Percentiles rank a stretch among this genome's conserved stretches.
Conservation (phyloP, 2,888 invertebrate genomes). For the Dicyrtoma fusca region DNA sequence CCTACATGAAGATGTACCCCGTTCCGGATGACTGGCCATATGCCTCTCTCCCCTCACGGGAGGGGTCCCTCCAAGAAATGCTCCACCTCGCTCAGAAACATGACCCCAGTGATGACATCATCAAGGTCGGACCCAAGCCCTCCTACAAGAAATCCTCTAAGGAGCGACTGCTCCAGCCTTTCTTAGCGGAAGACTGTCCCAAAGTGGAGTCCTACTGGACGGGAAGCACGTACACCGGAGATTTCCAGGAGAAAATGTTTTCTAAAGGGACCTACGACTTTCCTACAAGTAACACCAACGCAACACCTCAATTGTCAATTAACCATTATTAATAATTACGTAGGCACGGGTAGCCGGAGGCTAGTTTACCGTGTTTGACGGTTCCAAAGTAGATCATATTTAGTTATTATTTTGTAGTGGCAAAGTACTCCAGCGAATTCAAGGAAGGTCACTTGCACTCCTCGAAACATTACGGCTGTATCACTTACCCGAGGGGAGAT, state of each 20-base stretch:
- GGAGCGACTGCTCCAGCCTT: conserved; percentile 45
- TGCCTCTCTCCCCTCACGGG: conserved; percentile 27
- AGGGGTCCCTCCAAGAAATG: conserved; percentile 34
- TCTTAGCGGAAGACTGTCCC: conserved; percentile 48
- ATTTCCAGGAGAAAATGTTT: conserved; percentile 45
- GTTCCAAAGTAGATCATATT: too few species aligned
- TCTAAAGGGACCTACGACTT: conserved; percentile 48
- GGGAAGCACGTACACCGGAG: conserved; percentile 47
- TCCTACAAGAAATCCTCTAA: conserved; percentile 43
- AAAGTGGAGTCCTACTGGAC: conserved; percentile 52
- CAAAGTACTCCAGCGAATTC: conserved; percentile 50
- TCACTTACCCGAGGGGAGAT: conserved; percentile 51
- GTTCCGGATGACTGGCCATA: conserved; percentile 36
- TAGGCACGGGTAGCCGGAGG: too few species aligned
- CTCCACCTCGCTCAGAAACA: conserved; percentile 34
- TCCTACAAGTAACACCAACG: conserved; percentile 38
- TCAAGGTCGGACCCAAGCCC: conserved; percentile 39
- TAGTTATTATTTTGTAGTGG: conserved; percentile 36
- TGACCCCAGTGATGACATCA: conserved; percentile 40
- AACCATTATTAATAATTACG: too few species aligned
- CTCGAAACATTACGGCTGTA: conserved; percentile 43
- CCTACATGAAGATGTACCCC: conserved; percentile 45
- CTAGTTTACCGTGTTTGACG: too few species aligned
- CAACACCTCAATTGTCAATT: too few species aligned
- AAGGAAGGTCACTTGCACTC: conserved; percentile 49